These are phyloP conservation scores for Pygoscelis adeliae DNA, from an alignment of 2,113 vertebrate species.

Conservation along the genomic window DNA sequence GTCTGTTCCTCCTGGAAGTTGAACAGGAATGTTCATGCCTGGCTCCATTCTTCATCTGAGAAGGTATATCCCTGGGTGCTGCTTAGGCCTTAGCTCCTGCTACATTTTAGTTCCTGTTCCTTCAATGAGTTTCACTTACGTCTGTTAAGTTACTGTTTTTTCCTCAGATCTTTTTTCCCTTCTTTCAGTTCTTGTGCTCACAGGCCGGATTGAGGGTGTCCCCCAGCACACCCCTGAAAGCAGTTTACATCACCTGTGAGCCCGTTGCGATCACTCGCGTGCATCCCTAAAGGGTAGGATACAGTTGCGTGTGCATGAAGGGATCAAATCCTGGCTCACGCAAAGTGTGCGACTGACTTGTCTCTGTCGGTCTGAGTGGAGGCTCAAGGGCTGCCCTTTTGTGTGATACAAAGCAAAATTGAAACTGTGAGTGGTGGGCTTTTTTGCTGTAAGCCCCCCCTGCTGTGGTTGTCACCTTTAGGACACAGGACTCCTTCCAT, in stretches of 20 bases:
- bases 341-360: rapidly evolving
- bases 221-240: background rate
- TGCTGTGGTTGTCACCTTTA: background rate
- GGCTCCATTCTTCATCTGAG: background rate
- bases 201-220: too few relatives aligned
- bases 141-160: background rate
- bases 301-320: background rate
- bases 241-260: background rate
- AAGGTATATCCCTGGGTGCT: background rate
- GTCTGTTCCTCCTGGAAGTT: background rate
- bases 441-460: background rate
- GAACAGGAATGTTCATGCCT: background rate
- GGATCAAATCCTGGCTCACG: background rate
- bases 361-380: background rate
- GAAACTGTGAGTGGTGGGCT: background rate
- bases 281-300: rapidly evolving
- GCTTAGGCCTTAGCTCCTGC: background rate
- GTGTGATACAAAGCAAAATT: background rate
- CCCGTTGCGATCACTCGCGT: rapidly evolving
- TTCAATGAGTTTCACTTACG: background rate
- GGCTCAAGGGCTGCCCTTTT: background rate
- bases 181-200: background rate
- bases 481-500: background rate
- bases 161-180: background rate
- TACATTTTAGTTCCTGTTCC: background rate